Percentiles rank a stretch among this genome's conserved stretches.
Evolutionary conservation across 2,888 invertebrate genomes (phyloP).

Genomic region (Operophtera brumata): DNA sequence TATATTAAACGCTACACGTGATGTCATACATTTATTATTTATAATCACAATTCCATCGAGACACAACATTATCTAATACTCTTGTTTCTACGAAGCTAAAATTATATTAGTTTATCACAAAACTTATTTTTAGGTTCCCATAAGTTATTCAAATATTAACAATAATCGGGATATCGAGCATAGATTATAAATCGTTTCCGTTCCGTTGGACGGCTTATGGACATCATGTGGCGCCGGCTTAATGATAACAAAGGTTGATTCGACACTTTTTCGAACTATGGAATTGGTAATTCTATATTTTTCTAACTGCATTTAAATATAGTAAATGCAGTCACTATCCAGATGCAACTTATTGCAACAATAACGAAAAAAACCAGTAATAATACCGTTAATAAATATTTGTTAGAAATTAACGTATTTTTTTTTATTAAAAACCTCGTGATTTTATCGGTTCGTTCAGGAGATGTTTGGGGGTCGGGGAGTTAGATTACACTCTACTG

Average conservation of each 20-base stretch:
- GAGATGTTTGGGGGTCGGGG: no score
- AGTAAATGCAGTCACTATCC: no score
- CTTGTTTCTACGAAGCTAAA: slow-evolving; percentile 4
- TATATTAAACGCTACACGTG: background rate
- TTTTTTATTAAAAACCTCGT: no score
- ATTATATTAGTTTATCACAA: slow-evolving; percentile 16
- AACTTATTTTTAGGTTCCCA: background rate
- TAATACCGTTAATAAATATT: no score
- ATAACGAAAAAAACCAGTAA: no score
- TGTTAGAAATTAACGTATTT: no score
- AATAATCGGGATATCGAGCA: background rate
- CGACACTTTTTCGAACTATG: no score
- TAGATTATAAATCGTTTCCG: slow-evolving; percentile 2
- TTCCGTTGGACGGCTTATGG: slow-evolving; percentile 6
- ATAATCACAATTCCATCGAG: slow-evolving; percentile 22
- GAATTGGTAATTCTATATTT: no score
- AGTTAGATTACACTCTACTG: no score
- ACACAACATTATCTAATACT: slow-evolving; percentile 3
- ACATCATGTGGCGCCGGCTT: background rate
- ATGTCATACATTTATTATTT: background rate
- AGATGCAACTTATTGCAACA: no score
- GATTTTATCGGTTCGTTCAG: no score
- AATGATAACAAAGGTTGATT: background rate
- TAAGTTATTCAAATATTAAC: background rate
- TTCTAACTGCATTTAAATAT: no score